phyloP scores from a whole-genome alignment of 53 echinoderm and acorn worm species.

The Luidia sarsii region DNA sequence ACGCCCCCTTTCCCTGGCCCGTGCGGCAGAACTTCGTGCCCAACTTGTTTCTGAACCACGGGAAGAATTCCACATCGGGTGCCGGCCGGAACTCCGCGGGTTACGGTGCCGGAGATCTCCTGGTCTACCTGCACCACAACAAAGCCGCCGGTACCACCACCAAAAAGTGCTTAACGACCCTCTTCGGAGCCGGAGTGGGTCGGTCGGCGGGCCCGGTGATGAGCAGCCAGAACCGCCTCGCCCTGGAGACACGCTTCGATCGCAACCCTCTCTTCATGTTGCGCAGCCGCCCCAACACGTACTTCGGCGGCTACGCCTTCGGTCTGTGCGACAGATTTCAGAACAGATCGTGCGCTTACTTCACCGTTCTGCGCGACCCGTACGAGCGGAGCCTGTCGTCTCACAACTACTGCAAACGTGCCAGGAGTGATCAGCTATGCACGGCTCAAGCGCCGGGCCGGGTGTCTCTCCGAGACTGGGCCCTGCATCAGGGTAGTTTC shows the following conservation, averaged over 20 bases:
- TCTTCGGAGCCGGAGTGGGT: conserved; percentile 17
- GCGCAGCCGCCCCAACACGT: conserved; percentile 52
- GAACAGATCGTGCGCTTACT: conserved; percentile 80
- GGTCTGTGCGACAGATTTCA: conserved; percentile 88
- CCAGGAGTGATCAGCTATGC: conserved; percentile 83
- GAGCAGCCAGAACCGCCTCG: conserved; percentile 54
- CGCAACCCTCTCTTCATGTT: conserved; percentile 38
- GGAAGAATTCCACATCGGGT: background rate
- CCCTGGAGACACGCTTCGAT: conserved; percentile 55
- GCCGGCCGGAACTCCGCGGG: background rate
- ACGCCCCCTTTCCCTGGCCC: conserved; percentile 45
- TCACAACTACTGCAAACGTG: conserved; percentile 79
- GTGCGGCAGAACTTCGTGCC: conserved; percentile 42
- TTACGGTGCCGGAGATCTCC: conserved; percentile 38
- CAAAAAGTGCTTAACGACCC: conserved; percentile 63
- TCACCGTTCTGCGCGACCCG: conserved; percentile 90
- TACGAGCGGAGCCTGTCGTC: conserved; percentile 86
- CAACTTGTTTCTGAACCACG: conserved; percentile 35
- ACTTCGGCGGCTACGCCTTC: conserved; percentile 92
- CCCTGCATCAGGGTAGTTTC: conserved; percentile 91
- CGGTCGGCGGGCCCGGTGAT: conserved; percentile 55
- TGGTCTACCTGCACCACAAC: conserved; percentile 91
- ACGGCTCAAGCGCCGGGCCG: conserved; percentile 65
- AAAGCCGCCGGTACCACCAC: conserved; percentile 86
- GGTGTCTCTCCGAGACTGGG: conserved; percentile 87